Evolutionary conservation across 2,888 invertebrate genomes (phyloP), one percentile per base, ranked within the genome.

Genomic region (Diaprepes abbreviatus): DNA sequence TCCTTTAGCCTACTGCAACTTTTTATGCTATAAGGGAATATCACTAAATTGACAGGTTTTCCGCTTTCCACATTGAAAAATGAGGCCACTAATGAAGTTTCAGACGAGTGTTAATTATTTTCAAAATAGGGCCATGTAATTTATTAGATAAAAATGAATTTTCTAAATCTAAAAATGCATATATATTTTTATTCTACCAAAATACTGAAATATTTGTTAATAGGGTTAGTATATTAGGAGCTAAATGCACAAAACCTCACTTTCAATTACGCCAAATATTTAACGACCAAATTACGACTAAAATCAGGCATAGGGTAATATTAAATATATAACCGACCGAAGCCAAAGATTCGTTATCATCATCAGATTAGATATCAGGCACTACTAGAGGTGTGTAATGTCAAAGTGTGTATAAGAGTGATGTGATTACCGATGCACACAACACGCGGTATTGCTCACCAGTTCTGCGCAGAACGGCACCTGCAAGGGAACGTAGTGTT

Each of bases 401-500:
- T 74, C 66, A 48, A 72, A 73, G 75, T 74, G 82, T 82, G 83
- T 83, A 84, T 83, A 83, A 91, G 89, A 91, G 91, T 91, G 91
- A 75, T 75, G 91, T 91, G 91, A 91, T 88, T 93, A 93, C 93
- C 93, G 93, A 93, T 93, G 93, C 92, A 93, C 92, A 93, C 92
- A 93, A 93, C 92, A 93, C 93, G 93, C 93, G 91, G 91, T 91
- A 93, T 93, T 93, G 93, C 93, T 93, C 93, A 93, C 93, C 93
- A 93, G 91, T 91, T 92, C 92, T 90, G 93, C 93, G 91, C 93
- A 93, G 92, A 92, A 92, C 90, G 93, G 93, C 91, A 93, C 93
- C 93, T 93, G 93, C 87, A 85, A 85, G 85, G 85, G 85, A 86
- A 86, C 83, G 82, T 79, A 85, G 83, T 85, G 85, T 86, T 86